Evolutionary conservation across 2,113 vertebrate genomes (phyloP), one percentile per base, ranked within the genome.

Genomic region (Aegotheles bennettii): DNA sequence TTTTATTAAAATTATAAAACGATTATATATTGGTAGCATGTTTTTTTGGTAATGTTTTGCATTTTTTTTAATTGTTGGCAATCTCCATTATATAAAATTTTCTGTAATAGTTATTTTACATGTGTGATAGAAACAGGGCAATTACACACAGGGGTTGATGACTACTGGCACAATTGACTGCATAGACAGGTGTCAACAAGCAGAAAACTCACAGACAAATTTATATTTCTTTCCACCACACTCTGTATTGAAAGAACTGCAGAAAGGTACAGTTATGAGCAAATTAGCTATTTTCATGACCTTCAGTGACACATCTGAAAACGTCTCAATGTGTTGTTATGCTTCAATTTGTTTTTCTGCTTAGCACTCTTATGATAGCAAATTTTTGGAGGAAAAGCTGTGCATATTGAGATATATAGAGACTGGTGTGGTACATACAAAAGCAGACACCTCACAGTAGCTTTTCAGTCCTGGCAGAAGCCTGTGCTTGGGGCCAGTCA

Each of bases 41-140:
- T 7, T n/a, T 36, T 95, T 83, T 76, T 94, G 11, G 19, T 91
- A 94, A 94, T 76, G 75, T 89, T n/a, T n/a, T n/a, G n/a, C n/a
- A n/a, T n/a, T n/a, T n/a, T n/a, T n/a, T n/a, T 92, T 36, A 38
- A 78, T 70, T 81, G 78, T 53, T 71, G 92, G 81, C 67, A 90
- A 65, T 94, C 79, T 80, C 91, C 67, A 89, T 91, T 93, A 87
- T 79, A 85, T 71, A 81, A 96, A 96, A 93, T 80, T 92, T 43
- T 95, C 70, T 90, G 86, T 95, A 95, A 94, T 88, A 80, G 78
- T 90, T 96, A 91, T 94, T 97, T 87, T 87, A 93, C 45, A 13
- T 50, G 59, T 90, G 80, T 91, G 75, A 69, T 69, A 95, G 68
- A 96, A 94, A 84, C 51, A 88, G 11, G 3, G 3, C 18, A 60